Conservation (phyloP, 2,888 invertebrate genomes). For the Cinara cedri region DNA sequence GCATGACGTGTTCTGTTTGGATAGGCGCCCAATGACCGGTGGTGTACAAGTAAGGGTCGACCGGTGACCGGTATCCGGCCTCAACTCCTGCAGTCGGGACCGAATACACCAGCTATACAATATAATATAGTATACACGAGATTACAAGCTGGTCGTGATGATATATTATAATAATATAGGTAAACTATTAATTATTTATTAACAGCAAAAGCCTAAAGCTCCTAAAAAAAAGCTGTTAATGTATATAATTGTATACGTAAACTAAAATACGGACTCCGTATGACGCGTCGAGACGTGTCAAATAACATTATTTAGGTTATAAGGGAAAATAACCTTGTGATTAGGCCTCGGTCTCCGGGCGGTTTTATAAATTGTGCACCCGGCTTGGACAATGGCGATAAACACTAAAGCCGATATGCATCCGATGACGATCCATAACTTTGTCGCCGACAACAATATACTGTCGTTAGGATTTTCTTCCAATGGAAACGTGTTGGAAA, state of each 20-base stretch:
- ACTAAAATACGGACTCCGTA: background rate
- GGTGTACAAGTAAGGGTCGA: constrained; percentile 63
- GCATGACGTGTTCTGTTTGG: constrained; percentile 51
- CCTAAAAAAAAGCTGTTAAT: constrained; percentile 43
- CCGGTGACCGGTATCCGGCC: constrained; percentile 61
- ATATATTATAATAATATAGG: constrained; percentile 13
- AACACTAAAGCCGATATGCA: constrained; percentile 80
- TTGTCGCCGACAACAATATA: constrained; percentile 75
- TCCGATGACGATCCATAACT: constrained; percentile 81
- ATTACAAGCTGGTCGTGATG: constrained; percentile 38
- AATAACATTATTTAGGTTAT: background rate
- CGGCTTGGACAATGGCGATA: constrained; percentile 81
- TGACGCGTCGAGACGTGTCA: background rate
- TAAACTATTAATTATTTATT: constrained; percentile 13
- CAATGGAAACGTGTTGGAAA: constrained; percentile 65
- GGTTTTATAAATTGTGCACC: constrained; percentile 78
- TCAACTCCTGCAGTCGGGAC: constrained; percentile 63
- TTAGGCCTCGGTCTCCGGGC: constrained; percentile 66
- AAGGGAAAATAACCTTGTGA: constrained; percentile 70
- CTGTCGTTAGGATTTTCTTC: constrained; percentile 64
- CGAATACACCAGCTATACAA: constrained; percentile 64
- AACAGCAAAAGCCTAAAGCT: constrained; percentile 38
- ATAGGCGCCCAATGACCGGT: constrained; percentile 58
- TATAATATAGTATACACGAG: constrained; percentile 32
- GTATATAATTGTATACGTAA: constrained; percentile 3